Conservation (phyloP, 2,113 vertebrate species). For the Dunckerocampus dactyliophorus region DNA sequence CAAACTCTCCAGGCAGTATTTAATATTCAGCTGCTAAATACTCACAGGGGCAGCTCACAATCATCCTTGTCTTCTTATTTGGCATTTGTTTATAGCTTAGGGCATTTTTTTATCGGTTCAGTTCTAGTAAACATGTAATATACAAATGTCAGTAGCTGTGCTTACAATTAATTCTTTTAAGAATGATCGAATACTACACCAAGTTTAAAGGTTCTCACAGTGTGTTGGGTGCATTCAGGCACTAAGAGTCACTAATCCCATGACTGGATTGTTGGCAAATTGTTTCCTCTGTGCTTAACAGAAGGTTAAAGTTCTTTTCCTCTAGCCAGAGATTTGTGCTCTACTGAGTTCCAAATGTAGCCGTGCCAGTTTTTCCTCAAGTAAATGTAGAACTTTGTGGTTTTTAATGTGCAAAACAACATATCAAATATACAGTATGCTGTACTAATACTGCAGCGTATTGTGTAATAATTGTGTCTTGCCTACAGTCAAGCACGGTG, state of each 20-base stretch:
- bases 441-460: too few relatives aligned
- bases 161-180: too few relatives aligned
- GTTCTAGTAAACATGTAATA: neutral
- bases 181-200: too few relatives aligned
- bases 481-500: too few relatives aligned
- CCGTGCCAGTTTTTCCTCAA: neutral
- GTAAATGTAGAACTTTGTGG: too few relatives aligned
- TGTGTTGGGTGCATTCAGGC: neutral
- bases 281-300: neutral
- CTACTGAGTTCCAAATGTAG: neutral
- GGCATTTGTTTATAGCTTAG: neutral
- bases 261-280: neutral
- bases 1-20: slow-evolving; percentile 2
- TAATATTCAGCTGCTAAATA: neutral
- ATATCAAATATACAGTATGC: too few relatives aligned
- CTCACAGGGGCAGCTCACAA: neutral
- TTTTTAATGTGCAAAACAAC: too few relatives aligned
- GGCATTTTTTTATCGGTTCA: neutral
- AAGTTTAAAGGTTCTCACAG: too few relatives aligned
- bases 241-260: neutral
- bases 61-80: neutral
- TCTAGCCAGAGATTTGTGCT: neutral
- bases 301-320: neutral
- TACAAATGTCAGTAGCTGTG: too few relatives aligned
- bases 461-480: too few relatives aligned